Conservation (phyloP, 2,888 invertebrate species). For the Chymomyza procnemis region DNA sequence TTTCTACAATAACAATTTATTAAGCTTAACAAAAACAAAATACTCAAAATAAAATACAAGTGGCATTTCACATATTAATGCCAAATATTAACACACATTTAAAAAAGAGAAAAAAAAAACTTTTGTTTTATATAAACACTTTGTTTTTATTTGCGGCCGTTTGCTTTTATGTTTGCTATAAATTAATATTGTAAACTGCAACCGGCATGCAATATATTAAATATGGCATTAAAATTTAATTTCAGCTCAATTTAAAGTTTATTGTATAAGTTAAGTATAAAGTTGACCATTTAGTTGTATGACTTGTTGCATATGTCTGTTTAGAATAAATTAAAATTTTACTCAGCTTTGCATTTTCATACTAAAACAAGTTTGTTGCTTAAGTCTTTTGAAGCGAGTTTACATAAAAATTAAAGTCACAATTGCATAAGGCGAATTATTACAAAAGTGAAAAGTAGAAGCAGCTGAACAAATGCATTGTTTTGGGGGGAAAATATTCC, state of each 20-base stretch:
- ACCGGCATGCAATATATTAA: background rate
- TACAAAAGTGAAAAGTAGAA: background rate
- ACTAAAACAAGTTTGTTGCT: conserved; percentile 35
- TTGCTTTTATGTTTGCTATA: conserved; percentile 3
- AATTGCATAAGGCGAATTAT: background rate
- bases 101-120: background rate
- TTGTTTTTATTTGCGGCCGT: background rate
- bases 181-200: background rate
- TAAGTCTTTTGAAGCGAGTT: conserved; percentile 26
- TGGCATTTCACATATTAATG: conserved; percentile 16
- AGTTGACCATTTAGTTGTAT: background rate
- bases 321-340: background rate
- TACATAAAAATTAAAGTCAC: background rate
- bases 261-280: background rate
- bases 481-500: too few species aligned
- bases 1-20: conserved; percentile 19
- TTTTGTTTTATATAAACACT: background rate
- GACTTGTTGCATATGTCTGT: background rate
- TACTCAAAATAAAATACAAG: conserved; percentile 25
- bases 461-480: too few species aligned
- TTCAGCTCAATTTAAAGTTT: background rate
- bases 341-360: background rate
- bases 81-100: background rate
- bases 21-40: conserved; percentile 5
- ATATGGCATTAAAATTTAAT: background rate